phyloP scores from a whole-genome alignment of 2,888 invertebrate genomes.

The Glyphotaelius pellucidus region DNA sequence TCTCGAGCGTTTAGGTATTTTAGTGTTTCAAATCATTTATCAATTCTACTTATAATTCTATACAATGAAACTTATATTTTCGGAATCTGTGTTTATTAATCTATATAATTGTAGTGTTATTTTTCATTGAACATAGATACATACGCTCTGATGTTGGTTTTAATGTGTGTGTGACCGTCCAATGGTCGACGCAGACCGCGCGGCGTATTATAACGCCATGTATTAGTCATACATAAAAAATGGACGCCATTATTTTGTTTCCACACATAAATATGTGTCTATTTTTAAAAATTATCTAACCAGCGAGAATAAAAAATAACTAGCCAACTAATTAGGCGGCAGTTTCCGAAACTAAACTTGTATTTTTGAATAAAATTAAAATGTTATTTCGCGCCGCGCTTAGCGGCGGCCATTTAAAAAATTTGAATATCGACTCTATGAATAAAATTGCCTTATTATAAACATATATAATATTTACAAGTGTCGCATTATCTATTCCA shows the following conservation, averaged over 20 bases:
- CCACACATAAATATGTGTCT: constrained; percentile 20
- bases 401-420: not conserved
- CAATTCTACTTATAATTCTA: not conserved
- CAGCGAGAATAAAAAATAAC: constrained; percentile 32
- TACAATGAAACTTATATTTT: not conserved
- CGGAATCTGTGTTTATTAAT: not conserved
- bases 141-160: not conserved
- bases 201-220: constrained; percentile 5
- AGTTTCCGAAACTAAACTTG: constrained; percentile 24
- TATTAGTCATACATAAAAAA: constrained; percentile 5
- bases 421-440: not conserved
- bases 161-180: not conserved
- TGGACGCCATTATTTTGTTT: constrained; percentile 6
- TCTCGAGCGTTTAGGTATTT: not conserved
- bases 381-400: constrained; percentile 20
- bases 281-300: constrained; percentile 55
- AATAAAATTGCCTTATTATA: constrained; percentile 26
- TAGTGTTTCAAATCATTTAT: not conserved
- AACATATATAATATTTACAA: constrained; percentile 33
- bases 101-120: not conserved
- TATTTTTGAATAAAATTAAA: constrained; percentile 19
- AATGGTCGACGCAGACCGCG: not conserved
- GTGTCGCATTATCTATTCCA: constrained; percentile 3
- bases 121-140: not conserved
- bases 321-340: constrained; percentile 30